phyloP scores from a whole-genome alignment of 2,797 vertebrate genomes.

The Hypotaenidia okinawae region DNA sequence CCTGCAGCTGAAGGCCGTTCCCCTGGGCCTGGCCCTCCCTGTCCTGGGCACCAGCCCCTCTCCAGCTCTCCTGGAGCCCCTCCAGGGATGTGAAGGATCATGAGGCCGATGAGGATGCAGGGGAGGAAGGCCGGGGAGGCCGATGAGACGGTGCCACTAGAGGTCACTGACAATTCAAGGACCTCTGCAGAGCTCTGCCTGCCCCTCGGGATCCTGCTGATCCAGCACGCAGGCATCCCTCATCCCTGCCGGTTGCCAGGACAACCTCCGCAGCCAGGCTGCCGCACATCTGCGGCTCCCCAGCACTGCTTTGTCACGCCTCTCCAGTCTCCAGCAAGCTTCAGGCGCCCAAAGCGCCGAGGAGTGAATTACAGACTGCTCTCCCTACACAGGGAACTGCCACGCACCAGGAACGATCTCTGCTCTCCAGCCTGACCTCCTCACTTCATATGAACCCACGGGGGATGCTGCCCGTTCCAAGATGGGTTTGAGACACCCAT shows the following conservation, averaged over 20 bases:
- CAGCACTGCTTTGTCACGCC: neutral
- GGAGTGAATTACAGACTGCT: neutral
- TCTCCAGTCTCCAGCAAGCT: neutral
- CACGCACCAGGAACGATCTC: rapidly evolving
- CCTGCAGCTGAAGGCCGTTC: too few species aligned
- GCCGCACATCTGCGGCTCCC: neutral
- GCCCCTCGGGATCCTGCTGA: rapidly evolving
- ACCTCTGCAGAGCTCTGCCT: neutral
- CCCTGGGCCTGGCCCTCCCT: too few species aligned
- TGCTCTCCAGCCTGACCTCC: neutral
- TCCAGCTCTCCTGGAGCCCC: too few species aligned
- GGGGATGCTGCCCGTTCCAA: too few species aligned
- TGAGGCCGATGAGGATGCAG: too few species aligned
- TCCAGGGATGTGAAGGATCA: too few species aligned
- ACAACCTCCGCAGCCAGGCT: neutral
- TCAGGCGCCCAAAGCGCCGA: neutral
- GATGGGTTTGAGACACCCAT: too few species aligned
- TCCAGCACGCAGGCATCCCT: neutral
- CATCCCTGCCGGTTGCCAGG: neutral
- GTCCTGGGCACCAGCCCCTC: too few species aligned
- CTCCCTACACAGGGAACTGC: neutral
- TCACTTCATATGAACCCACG: too few species aligned
- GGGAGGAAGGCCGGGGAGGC: neutral
- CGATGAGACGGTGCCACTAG: neutral
- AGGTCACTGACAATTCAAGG: neutral